Percentiles rank a stretch among this genome's conserved stretches.
phyloP scores from a whole-genome alignment of 1,140 invertebrate species.

The Diorhabda sublineata region DNA sequence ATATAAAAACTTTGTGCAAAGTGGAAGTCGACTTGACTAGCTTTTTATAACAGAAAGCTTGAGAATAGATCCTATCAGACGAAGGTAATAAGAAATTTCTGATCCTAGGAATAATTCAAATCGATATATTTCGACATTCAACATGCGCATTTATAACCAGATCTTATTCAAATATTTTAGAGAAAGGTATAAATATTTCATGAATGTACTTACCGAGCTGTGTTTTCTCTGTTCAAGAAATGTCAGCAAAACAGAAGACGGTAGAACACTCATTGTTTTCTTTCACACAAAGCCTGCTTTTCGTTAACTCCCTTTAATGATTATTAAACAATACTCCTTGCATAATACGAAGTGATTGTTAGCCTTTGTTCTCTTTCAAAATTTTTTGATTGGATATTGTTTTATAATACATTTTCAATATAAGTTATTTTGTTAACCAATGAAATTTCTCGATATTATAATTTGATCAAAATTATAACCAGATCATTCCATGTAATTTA shows the following conservation, averaged over 20 bases:
- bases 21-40: no score
- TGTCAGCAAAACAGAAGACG: neutral
- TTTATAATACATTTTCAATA: no score
- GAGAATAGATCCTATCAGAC: no score
- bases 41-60: no score
- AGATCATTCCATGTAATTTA: no score
- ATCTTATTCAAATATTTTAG: slow-evolving; percentile 3
- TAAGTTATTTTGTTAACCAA: no score
- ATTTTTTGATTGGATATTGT: neutral
- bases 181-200: neutral
- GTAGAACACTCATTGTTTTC: neutral
- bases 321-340: neutral
- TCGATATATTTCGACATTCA: neutral
- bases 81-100: neutral
- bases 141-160: slow-evolving; percentile 1
- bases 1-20: no score
- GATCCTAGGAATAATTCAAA: slow-evolving; percentile 3
- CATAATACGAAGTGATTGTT: neutral
- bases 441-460: no score
- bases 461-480: no score
- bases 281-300: neutral
- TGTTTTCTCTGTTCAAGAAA: neutral
- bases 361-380: neutral
- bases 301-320: neutral
- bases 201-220: neutral